Evolutionary conservation across 2,113 vertebrate genomes (phyloP).

Genomic region (Lepisosteus osseus): DNA sequence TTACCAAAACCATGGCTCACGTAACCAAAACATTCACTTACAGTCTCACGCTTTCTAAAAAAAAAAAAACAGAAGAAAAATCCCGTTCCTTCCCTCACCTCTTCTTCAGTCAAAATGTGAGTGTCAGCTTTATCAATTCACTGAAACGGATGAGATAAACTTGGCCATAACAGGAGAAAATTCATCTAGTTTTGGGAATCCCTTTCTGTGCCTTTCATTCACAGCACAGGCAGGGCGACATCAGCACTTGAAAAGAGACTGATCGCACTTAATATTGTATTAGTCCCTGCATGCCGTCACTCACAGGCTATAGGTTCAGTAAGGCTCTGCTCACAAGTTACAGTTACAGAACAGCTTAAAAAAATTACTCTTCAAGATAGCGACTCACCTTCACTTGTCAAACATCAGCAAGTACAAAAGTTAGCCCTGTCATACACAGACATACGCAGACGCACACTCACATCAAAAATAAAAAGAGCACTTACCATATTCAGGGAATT

Average conservation of each 20-base stretch:
- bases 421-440: conserved; percentile 5
- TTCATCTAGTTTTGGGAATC: conserved; percentile 62
- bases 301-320: conserved; percentile 59
- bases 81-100: too few species aligned
- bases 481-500: conserved; percentile 98
- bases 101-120: too few species aligned
- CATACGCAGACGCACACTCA: conserved; percentile 22
- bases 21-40: too few species aligned
- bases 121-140: conserved; percentile 4
- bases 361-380: too few species aligned
- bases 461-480: conserved; percentile 54
- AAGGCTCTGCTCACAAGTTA: conserved; percentile 47
- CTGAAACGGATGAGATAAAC: conserved; percentile 33
- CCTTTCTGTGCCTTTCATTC: conserved; percentile 32
- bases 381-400: neutral
- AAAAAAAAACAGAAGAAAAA: too few species aligned
- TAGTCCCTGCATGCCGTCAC: conserved; percentile 62
- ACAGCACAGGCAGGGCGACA: conserved; percentile 25
- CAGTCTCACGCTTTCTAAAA: too few species aligned
- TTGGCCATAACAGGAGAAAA: conserved; percentile 52
- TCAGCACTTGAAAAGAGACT: conserved; percentile 38
- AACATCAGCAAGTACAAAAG: neutral
- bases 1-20: too few species aligned
- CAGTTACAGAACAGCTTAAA: conserved; percentile 57
- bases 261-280: conserved; percentile 60